A percentile compares a stretch with the other conserved stretches of the same genome.
These are phyloP conservation scores for Rhodophaea formosa DNA, from an alignment of 2,888 invertebrate species.

Conservation along the genomic window DNA sequence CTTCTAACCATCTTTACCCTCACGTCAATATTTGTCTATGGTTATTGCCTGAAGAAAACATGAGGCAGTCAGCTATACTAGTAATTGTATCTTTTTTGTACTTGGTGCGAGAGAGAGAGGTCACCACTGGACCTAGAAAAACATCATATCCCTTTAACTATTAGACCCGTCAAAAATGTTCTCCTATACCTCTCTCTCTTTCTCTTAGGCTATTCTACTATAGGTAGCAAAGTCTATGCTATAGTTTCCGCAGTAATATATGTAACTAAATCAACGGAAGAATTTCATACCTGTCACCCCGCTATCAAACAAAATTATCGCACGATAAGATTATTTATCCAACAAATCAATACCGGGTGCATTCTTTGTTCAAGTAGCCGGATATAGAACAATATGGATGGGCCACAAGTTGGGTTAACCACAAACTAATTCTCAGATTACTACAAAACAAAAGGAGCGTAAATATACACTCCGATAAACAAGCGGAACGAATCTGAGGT, in stretches of 20 bases:
- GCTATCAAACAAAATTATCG: slow-evolving; percentile 22
- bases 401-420: slow-evolving; percentile 42
- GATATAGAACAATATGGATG: slow-evolving; percentile 35
- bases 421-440: slow-evolving; percentile 52
- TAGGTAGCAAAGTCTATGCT: too few relatives aligned
- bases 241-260: not conserved
- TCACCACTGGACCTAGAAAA: too few relatives aligned
- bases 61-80: too few relatives aligned
- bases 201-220: too few relatives aligned
- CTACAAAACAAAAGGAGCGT: slow-evolving; percentile 63
- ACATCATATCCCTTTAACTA: too few relatives aligned
- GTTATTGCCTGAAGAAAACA: too few relatives aligned
- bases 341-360: slow-evolving; percentile 48
- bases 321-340: slow-evolving; percentile 35
- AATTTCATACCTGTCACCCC: slow-evolving; percentile 8
- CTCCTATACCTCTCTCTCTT: too few relatives aligned
- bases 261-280: not conserved
- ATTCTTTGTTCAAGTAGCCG: slow-evolving; percentile 26
- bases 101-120: too few relatives aligned
- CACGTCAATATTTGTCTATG: too few relatives aligned
- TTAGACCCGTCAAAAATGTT: too few relatives aligned
- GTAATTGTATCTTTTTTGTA: too few relatives aligned
- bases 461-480: slow-evolving; percentile 61
- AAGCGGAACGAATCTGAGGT: slow-evolving; percentile 55
- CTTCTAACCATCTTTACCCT: too few relatives aligned